Base-by-base conservation (phyloP, 2,888 invertebrate genomes). In the Hydroisotoma schaefferi region DNA sequence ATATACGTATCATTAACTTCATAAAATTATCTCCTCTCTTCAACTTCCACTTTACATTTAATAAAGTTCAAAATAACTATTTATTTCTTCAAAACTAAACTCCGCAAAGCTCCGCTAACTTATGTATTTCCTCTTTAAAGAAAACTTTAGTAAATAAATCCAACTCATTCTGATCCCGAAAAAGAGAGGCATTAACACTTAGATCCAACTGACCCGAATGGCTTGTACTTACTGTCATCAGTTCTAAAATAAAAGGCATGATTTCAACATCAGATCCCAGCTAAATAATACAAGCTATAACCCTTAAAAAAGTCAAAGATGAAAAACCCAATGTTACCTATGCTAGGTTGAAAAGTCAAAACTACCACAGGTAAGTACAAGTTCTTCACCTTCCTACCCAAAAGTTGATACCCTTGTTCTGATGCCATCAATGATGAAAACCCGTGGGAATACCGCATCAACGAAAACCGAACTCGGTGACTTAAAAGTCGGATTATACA, bases 141-240 rank as follows among this genome's bases (percentile, higher is more conserved):
- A 46, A 23, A 8, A 22, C 4, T 26, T 53, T 38, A 2, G 53
- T 52, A 2, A 53, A 28, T n/a, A 48, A 23, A 28, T 58, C 58
- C 44, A 58, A 26, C 2, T 15, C 15, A 18, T 29, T 37, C 26
- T 58, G 52, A 26, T 44, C n/a, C 27, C 53, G 43, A 5, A 58
- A 44, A 15, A 27, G 5, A 5, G 38, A 38, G 10, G 52, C 58
- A 29, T 52, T 58, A 1, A 58, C 28, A 26, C 44, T 53, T 1
- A 58, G 12, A 28, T 58, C 58, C 29, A 58, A 46, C 23, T 29
- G 43, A 4, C 58, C 58, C 5, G 58, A 58, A n/a, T 58, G 51
- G n/a, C 29, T 44, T 2, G 37, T 27, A 8, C 52, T 44, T 5
- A 58, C 58, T 12, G 37, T 37, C 33, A 52, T 29, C 33, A 58